phyloP scores from a whole-genome alignment of 2,113 vertebrate genomes.

The Peromyscus polionotus region DNA sequence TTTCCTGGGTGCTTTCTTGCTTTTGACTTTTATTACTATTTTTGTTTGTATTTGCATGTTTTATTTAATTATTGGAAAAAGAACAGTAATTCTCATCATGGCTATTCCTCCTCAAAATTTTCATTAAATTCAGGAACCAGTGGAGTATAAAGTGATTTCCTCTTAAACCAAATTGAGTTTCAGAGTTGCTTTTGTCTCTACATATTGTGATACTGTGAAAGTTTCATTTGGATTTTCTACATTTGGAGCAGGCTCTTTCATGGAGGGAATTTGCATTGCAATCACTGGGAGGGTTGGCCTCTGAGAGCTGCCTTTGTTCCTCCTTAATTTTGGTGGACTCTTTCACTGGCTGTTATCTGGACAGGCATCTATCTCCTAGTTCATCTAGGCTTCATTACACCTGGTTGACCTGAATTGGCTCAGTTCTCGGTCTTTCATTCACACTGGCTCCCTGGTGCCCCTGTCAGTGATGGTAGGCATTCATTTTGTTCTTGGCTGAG shows the following conservation, averaged over 20 bases:
- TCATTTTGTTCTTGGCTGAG: slow-evolving; percentile 26
- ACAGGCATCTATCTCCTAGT: neutral
- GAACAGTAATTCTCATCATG: neutral
- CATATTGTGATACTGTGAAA: neutral
- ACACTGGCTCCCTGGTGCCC: neutral
- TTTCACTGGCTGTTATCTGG: slow-evolving; percentile 34
- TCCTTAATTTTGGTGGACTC: slow-evolving; percentile 45
- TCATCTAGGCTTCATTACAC: slow-evolving; percentile 61
- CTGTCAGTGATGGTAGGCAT: neutral
- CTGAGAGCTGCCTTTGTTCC: slow-evolving; percentile 16
- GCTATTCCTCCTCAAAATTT: neutral
- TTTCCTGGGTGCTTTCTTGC: neutral
- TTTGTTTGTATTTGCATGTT: neutral
- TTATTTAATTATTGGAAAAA: slow-evolving; percentile 37
- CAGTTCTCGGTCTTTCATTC: slow-evolving; percentile 52
- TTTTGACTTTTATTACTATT: neutral
- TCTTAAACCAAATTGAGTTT: slow-evolving; percentile 33
- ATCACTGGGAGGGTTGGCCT: neutral
- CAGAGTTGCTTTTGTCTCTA: slow-evolving; percentile 13
- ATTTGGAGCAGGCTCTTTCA: neutral
- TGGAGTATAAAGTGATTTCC: slow-evolving; percentile 34
- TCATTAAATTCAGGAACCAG: slow-evolving; percentile 26
- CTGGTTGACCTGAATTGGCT: slow-evolving; percentile 38
- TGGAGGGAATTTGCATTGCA: slow-evolving; percentile 50
- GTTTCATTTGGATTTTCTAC: slow-evolving; percentile 39